These are phyloP conservation scores for Epirrita christyi DNA, from an alignment of 2,888 invertebrate genomes.

Conservation along the genomic window DNA sequence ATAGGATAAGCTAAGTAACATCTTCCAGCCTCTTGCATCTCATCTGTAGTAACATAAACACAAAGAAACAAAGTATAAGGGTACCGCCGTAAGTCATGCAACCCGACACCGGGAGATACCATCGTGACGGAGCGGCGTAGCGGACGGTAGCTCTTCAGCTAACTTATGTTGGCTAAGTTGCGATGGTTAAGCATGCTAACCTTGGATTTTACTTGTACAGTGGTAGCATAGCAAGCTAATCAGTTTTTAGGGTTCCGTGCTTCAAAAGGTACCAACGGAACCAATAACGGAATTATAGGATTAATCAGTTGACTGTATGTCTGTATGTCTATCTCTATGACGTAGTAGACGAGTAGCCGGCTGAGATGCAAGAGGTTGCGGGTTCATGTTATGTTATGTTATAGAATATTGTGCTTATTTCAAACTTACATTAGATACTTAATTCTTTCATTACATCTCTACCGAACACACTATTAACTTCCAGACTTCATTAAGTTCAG, in stretches of 20 bases:
- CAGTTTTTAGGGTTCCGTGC: too few relatives aligned
- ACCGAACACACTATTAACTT: conserved; percentile 14
- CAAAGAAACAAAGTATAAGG: conserved; percentile 10
- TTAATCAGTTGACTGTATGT: too few relatives aligned
- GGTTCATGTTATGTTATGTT: too few relatives aligned
- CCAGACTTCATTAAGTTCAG: conserved; percentile 29
- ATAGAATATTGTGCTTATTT: too few relatives aligned
- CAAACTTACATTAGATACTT: neutral
- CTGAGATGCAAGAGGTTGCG: too few relatives aligned
- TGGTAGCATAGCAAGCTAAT: too few relatives aligned
- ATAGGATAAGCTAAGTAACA: neutral
- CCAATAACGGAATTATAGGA: too few relatives aligned
- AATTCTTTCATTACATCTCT: neutral
- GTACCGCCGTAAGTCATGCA: conserved; percentile 45
- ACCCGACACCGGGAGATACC: conserved; percentile 56
- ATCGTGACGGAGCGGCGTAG: conserved; percentile 31
- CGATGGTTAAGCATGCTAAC: too few relatives aligned
- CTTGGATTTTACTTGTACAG: too few relatives aligned
- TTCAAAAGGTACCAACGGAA: too few relatives aligned
- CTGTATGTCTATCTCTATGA: too few relatives aligned
- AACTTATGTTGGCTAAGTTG: conserved; percentile 17
- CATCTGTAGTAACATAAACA: neutral
- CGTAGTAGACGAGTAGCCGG: too few relatives aligned
- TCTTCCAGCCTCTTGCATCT: neutral
- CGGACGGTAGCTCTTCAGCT: conserved; percentile 29